Evolutionary conservation across 2,888 invertebrate species (phyloP), one percentile per base, ranked within the genome.

Genomic region (Chaetogeoica ovagalla): DNA sequence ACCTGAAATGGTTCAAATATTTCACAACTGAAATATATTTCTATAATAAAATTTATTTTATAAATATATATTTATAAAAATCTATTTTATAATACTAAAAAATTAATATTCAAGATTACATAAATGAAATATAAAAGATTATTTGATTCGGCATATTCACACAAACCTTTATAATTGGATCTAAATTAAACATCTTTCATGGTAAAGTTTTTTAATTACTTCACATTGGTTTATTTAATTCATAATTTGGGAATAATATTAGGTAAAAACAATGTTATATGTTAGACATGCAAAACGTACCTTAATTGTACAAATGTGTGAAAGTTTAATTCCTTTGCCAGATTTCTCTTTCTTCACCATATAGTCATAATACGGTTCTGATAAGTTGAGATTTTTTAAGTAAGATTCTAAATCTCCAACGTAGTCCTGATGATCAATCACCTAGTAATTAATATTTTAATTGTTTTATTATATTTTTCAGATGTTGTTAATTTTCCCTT

Each of bases 271-370:
- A 55, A 19, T 55, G 48, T 48, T 52, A n/a, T 17, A 23, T 15
- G 48, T 48, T 52, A n/a, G 8, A 23, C 17, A 23, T 23, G 0
- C 19, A 48, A 68, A 55, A 39, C 37, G 23, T 72, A 77, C 77
- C 60, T 77, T 77, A 52, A 77, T 62, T 43, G 69, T 62, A 55
- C 69, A 77, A 37, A 77, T 77, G 21, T 77, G 69, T 8, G 23
- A 37, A 15, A 7, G n/a, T 77, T 62, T 77, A n/a, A 77, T 69
- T 19, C 0, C n/a, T 77, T 62, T 77, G 9, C 62, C 77, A 52
- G 19, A 69, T 62, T 77, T 77, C 62, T 77, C 77, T 70, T 77
- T 77, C 70, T 77, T 77, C 8, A 55, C 21, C 69, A 77, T 77
- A 52, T 17, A 77, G 2, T 77, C 77, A 62, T 77, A 77, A 69